Percentiles rank a stretch among this genome's conserved stretches.
Conservation (phyloP, 1,140 invertebrate genomes). For the Psilanteris sp. region DNA sequence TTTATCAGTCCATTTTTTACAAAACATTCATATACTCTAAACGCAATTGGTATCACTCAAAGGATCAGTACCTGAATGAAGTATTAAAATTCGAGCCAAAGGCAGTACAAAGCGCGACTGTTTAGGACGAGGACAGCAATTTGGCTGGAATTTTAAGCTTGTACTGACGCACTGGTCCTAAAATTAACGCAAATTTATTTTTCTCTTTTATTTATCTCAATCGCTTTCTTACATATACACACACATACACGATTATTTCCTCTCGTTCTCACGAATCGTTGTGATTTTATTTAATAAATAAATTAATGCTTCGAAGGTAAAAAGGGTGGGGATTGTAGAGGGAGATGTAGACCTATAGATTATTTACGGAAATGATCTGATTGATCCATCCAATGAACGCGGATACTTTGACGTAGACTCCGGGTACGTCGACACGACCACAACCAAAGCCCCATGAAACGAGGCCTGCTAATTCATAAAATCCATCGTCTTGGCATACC, state of each 20-base stretch:
- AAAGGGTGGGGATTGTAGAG: neutral
- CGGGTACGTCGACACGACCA: slow-evolving; percentile 92
- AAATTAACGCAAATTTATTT: slow-evolving; percentile 35
- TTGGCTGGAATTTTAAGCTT: slow-evolving; percentile 55
- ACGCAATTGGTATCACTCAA: slow-evolving; percentile 49
- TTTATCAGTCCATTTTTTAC: slow-evolving; percentile 59
- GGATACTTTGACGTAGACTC: slow-evolving; percentile 96
- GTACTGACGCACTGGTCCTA: slow-evolving; percentile 50
- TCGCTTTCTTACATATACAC: slow-evolving; percentile 30
- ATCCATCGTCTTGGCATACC: slow-evolving; percentile 95
- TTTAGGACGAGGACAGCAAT: slow-evolving; percentile 9
- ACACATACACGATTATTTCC: slow-evolving; percentile 20
- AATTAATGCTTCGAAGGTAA: slow-evolving; percentile 32
- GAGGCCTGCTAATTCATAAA: slow-evolving; percentile 93
- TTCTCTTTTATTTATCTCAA: slow-evolving; percentile 10
- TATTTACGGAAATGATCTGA: slow-evolving; percentile 97
- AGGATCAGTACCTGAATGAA: slow-evolving; percentile 52
- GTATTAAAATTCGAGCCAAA: slow-evolving; percentile 57
- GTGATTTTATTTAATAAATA: slow-evolving; percentile 56
- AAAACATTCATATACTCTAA: slow-evolving; percentile 45
- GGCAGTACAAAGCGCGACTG: slow-evolving; percentile 13
- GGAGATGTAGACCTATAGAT: slow-evolving; percentile 82
- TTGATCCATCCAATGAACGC: slow-evolving; percentile 98
- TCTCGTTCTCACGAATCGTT: slow-evolving; percentile 44
- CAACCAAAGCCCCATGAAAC: slow-evolving; percentile 97